phyloP scores from a whole-genome alignment of 2,888 invertebrate genomes.

The Odontocolon sp. region DNA sequence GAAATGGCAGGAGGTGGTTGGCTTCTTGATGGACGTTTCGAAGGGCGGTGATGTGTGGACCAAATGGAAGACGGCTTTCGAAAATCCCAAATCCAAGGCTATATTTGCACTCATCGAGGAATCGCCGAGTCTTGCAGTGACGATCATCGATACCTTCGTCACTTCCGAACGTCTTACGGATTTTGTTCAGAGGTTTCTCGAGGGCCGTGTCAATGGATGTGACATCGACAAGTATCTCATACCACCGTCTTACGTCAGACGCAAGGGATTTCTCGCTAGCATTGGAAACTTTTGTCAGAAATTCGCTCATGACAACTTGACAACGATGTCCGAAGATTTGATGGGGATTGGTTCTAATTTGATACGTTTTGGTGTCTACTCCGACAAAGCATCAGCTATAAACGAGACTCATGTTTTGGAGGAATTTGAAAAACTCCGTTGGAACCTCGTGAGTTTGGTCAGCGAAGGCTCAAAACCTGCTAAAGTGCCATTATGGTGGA shows the following conservation, averaged over 20 bases:
- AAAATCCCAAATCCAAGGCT: constrained; percentile 68
- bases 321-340: constrained; percentile 60
- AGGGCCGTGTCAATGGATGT: constrained; percentile 69
- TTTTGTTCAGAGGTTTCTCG: constrained; percentile 66
- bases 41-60: constrained; percentile 75
- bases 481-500: constrained; percentile 74
- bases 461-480: constrained; percentile 65
- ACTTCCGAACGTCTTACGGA: constrained; percentile 72
- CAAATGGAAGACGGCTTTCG: constrained; percentile 68
- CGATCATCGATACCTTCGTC: constrained; percentile 73
- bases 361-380: too few species aligned
- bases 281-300: constrained; percentile 73
- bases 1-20: constrained; percentile 27
- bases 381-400: too few species aligned
- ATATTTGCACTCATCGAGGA: constrained; percentile 72
- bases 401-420: constrained; percentile 67
- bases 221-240: constrained; percentile 74
- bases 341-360: constrained; percentile 51
- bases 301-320: constrained; percentile 59
- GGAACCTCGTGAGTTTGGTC: constrained; percentile 62
- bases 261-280: constrained; percentile 70
- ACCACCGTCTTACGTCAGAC: constrained; percentile 70
- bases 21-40: constrained; percentile 63
- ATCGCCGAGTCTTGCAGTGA: constrained; percentile 71
- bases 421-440: constrained; percentile 63